Percentiles rank a stretch among this genome's conserved stretches.
These are phyloP conservation scores for Cirrhinus mrigala DNA, from an alignment of 2,797 vertebrate species.

Conservation along the genomic window DNA sequence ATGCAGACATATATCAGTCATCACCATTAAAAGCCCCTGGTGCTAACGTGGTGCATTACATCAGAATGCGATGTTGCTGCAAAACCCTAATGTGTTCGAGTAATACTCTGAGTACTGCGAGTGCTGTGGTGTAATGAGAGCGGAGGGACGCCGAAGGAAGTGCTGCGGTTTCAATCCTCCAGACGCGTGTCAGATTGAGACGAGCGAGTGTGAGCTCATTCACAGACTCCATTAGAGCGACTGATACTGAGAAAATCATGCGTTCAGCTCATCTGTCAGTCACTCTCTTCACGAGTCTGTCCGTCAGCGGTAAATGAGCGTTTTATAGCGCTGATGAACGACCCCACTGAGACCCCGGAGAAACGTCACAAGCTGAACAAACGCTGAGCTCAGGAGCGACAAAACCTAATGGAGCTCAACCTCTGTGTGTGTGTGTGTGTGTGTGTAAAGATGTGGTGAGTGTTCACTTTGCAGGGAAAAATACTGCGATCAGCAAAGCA, in stretches of 20 bases:
- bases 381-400: constrained; percentile 25
- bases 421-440: neutral
- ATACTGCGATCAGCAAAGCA: neutral
- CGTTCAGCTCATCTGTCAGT: constrained; percentile 7
- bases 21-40: neutral
- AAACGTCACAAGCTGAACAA: constrained; percentile 53
- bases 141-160: neutral
- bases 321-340: constrained; percentile 49
- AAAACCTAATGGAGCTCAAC: too few species aligned
- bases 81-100: neutral
- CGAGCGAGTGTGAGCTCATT: neutral
- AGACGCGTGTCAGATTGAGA: neutral
- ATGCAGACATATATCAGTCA: too few species aligned
- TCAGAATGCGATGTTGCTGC: too few species aligned
- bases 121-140: neutral
- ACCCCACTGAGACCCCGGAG: constrained; percentile 31
- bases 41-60: neutral
- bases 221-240: neutral
- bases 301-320: constrained; percentile 45
- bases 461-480: neutral
- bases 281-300: neutral
- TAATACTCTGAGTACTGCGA: neutral
- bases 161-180: neutral
- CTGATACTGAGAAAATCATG: neutral
- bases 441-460: neutral